Base-by-base conservation (phyloP, 1,140 invertebrate genomes). In the Cataglyphis hispanica region DNA sequence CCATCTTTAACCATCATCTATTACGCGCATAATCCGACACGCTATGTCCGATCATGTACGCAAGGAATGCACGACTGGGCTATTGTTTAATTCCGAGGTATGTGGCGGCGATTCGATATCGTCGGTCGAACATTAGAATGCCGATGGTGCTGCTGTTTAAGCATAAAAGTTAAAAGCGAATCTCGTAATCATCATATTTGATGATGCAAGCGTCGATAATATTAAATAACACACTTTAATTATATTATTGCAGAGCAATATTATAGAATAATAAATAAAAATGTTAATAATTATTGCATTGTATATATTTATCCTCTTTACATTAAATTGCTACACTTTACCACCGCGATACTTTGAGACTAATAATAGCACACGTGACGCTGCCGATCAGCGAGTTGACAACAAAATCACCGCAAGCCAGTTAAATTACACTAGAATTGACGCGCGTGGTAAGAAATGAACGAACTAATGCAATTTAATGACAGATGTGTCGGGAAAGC, bases 1-100 rank as follows among this genome's bases (percentile, higher is more conserved):
- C 84, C 84, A 88, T 76, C 87, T 88, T 88, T 88, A 72, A 89
- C 61, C 87, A 58, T 81, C 87, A 43, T 86, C 5, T 25, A 88
- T 89, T 86, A 88, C 76, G 84, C 75, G 77, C 70, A 61, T 88
- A 89, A 88, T 81, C 76, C 61, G 53, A 40, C 75, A 19, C 3
- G 19, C 4, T 19, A 50, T 46, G 46, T 50, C 46, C 46, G 16
- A 50, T 16, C 56, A 76, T n/a, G 84, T 89, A 76, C 76, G 87
- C 70, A 60, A 87, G 40, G 31, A 89, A 88, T 76, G 74, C 70
- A 76, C 46, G 34, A 56, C 63, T 19, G n/a, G 34, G 76, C 34
- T 67, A 67, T 80, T 67, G 22, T 80, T 80, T 80, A 58, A 80
- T 69, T 69, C 34, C 34, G 37, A 56, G 10, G 40, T 22, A 64